Percentiles rank a stretch among this genome's conserved stretches.
Conservation (phyloP, 2,797 vertebrate genomes). For the Masticophis lateralis region DNA sequence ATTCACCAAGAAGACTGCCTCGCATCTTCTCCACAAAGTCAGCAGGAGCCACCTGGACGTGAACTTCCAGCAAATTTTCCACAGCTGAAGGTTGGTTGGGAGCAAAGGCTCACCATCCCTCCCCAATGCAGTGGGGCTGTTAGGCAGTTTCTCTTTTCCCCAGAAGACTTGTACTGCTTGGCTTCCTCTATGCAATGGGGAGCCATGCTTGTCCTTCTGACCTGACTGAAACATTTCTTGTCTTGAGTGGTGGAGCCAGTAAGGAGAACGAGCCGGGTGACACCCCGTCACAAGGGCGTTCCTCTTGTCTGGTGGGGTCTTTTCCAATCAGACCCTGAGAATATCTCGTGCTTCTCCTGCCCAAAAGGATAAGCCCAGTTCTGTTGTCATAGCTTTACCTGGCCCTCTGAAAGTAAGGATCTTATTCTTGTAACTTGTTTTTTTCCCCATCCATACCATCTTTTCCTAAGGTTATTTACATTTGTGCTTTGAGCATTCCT, state of each 20-base stretch:
- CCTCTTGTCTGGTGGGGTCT: not conserved
- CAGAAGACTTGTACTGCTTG: not conserved
- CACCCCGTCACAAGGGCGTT: not conserved
- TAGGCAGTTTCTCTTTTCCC: not conserved
- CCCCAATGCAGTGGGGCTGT: not conserved
- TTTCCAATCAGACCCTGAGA: not conserved
- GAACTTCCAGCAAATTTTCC: not conserved
- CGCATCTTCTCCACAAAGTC: not conserved
- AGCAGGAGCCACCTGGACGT: not conserved
- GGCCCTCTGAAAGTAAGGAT: conserved; percentile 20
- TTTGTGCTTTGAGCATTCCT: conserved; percentile 61
- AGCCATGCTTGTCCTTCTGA: not conserved
- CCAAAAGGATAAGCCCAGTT: not conserved
- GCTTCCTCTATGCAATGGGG: not conserved
- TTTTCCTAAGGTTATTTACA: conserved; percentile 48
- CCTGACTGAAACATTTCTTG: not conserved
- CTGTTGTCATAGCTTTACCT: fast-evolving
- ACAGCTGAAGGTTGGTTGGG: not conserved
- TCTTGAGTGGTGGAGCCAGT: not conserved
- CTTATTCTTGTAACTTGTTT: conserved; percentile 59
- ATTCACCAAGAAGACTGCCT: not conserved
- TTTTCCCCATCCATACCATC: conserved; percentile 38
- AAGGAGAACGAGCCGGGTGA: not conserved
- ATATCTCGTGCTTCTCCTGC: not conserved
- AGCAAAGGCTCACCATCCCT: not conserved